Evolutionary conservation across 2,888 invertebrate genomes (phyloP).

Genomic region (Griposia aprilina): DNA sequence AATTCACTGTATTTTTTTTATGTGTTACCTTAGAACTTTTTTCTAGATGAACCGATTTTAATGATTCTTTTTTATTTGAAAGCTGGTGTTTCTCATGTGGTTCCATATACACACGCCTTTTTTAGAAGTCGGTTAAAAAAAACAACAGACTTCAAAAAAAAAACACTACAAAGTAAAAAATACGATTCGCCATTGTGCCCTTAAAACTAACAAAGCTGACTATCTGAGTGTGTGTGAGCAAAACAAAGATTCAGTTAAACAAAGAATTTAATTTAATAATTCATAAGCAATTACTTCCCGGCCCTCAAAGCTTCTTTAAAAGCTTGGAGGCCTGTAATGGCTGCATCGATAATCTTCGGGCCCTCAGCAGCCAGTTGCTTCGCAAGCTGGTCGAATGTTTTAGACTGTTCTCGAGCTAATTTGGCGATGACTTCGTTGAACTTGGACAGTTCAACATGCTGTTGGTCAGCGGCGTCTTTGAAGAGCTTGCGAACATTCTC

Average conservation of each 20-base stretch:
- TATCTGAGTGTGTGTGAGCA: background rate
- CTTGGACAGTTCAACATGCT: background rate
- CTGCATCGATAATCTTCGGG: slow-evolving; percentile 23
- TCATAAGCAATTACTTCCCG: background rate
- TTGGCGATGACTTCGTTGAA: slow-evolving; percentile 11
- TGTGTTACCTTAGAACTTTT: no score
- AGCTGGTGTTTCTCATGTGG: no score
- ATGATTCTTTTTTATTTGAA: no score
- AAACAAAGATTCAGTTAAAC: background rate
- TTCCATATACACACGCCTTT: no score
- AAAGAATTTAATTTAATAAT: background rate
- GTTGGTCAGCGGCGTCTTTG: background rate
- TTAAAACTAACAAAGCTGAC: background rate
- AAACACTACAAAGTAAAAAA: no score
- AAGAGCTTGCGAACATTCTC: slow-evolving; percentile 12
- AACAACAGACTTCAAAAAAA: no score
- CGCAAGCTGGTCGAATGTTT: background rate
- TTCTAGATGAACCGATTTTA: no score
- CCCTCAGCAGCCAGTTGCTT: background rate
- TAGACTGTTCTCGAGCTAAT: slow-evolving; percentile 15
- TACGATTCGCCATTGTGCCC: background rate
- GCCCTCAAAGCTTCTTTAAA: slow-evolving; percentile 15
- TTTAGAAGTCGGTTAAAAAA: no score
- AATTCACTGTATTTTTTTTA: no score
- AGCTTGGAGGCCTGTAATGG: background rate